Evolutionary conservation across 1,140 invertebrate species (phyloP), one percentile per base, ranked within the genome.

Genomic region (Schlechtendalia chinensis): DNA sequence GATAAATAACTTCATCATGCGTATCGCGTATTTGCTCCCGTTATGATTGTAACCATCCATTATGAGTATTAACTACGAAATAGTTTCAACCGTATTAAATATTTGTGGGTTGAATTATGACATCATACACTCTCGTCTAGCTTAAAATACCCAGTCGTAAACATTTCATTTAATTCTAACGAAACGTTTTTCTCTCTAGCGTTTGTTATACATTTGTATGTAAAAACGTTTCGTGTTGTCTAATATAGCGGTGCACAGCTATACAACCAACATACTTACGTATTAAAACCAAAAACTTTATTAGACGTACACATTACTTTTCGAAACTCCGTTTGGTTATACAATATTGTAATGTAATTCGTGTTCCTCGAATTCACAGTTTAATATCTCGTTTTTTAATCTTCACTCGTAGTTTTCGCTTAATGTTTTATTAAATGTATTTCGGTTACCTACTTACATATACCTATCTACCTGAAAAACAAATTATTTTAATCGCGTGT

Each of bases 341-440:
- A 39, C 12, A 14, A 14, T 71, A 71, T 71, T 27, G 50, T 71
- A 27, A 72, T 72, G 53, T 27, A 53, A 71, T 71, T 71, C 67
- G 47, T 71, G 47, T 53, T 53, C 47, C 67, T 24, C 47, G 67
- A 71, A 45, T 71, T 61, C 27, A 24, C 69, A 72, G 24, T 54
- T 72, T 54, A 12, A n/a, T 72, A 72, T 72, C 69, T 53, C 17
- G 47, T 72, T 72, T 72, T 54, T 72, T 54, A 72, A 72, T 72
- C 69, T 72, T 29, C 53, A 72, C 50, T 54, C 24, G 47, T 54
- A 17, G 50, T 72, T 54, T 72, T 54, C 69, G 50, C 69, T 72
- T 29, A 72, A 54, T 29, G 69, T 72, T 72, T 54, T 24, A 19
- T 72, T 72, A 72, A 72, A 72, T 32, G 50, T 29, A 29, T 27